Percentiles rank a stretch among this genome's conserved stretches.
phyloP scores from a whole-genome alignment of 2,113 vertebrate genomes.

The Anhinga rufa region DNA sequence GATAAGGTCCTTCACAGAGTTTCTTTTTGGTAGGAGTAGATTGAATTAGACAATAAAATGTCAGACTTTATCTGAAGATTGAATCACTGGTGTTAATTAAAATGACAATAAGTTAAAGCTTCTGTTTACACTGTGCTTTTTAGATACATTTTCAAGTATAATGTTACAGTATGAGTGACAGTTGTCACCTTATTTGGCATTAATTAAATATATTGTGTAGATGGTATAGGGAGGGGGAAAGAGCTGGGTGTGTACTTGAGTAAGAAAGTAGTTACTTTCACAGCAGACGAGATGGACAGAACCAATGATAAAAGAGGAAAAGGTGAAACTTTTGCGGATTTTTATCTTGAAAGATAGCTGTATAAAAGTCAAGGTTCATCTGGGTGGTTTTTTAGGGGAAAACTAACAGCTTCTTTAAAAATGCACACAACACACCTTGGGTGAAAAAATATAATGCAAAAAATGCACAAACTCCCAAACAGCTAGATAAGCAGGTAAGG shows the following conservation, averaged over 20 bases:
- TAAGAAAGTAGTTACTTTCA: neutral
- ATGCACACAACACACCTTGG: fast-evolving
- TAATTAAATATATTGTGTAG: neutral
- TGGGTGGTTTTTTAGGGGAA: neutral
- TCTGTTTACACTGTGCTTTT: neutral
- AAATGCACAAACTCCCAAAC: neutral
- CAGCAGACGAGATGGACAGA: neutral
- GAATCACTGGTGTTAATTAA: neutral
- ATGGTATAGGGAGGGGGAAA: neutral
- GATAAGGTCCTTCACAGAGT: neutral
- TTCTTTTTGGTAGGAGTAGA: neutral
- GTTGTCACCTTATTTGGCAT: neutral
- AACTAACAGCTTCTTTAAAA: neutral
- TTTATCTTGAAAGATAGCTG: neutral
- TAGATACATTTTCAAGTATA: neutral
- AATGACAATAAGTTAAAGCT: neutral
- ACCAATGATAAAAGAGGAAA: neutral
- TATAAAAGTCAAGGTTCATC: neutral
- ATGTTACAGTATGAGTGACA: neutral
- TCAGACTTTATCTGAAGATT: neutral
- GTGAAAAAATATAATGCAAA: neutral
- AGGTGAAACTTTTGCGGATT: neutral
- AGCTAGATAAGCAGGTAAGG: neutral
- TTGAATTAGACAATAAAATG: neutral
- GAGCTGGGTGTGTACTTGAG: neutral